Base-by-base conservation (phyloP, 2,113 vertebrate species). In the Phylloscopus trochilus region DNA sequence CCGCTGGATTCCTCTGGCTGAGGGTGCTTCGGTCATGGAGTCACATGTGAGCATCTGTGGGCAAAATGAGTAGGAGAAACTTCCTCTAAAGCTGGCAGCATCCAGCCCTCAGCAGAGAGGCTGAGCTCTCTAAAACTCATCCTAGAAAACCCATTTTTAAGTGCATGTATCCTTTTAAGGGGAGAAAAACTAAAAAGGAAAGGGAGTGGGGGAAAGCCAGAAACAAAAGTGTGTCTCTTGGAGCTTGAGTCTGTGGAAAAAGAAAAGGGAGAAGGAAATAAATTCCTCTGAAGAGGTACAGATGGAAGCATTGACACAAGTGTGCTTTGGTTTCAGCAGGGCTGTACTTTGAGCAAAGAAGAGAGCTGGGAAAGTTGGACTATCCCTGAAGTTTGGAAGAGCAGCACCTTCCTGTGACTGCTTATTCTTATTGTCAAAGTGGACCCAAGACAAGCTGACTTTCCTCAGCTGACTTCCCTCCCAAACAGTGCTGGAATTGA, bases 381-480 rank as follows among this genome's bases (percentile, higher is more conserved):
- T 46, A 69, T 35, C 2, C 6, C 28, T 9, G 37, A 49, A 24
- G 16, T 53, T 43, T 56, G 35, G 30, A 28, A 72, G 31, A 0
- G 0, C 63, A 64, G 63, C 52, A 49, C 58, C 28, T 83, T 91
- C 58, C 51, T 74, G 47, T 41, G 52, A 73, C 69, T 89, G 69
- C 62, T 89, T 67, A 49, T 55, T 92, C 51, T 84, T 91, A 35
- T 13, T 93, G 72, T 80, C 62, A 80, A 33, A 85, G 15, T 47
- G 59, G 44, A 78, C 35, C 37, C 37, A 55, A 67, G n/a, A 69
- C 17, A 52, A 64, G 23, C 68, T 67, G 72, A 43, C 21, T 69
- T 87, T 68, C 37, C 21, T 63, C 53, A 62, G 21, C 47, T 77
- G 26, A 41, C 35, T 93, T 90, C 17, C 22, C n/a, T 69, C 46